Evolutionary conservation across 2,797 vertebrate species (phyloP).

Genomic region (Lacerta bilineata): DNA sequence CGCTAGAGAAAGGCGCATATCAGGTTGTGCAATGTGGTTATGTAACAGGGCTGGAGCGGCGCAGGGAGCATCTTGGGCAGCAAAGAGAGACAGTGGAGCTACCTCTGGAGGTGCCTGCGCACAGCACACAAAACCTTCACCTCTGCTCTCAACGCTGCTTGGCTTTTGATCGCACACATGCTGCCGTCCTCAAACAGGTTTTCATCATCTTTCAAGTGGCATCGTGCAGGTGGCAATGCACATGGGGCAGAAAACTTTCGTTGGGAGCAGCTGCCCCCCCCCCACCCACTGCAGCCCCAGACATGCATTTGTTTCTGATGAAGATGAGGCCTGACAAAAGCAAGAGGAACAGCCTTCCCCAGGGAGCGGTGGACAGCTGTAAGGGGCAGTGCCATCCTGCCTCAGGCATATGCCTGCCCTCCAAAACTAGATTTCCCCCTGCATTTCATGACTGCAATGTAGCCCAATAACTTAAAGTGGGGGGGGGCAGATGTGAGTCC

Average conservation of each 20-base stretch:
- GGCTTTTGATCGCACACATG: neutral
- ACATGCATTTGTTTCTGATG: neutral
- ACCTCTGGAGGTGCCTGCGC: neutral
- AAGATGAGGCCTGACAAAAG: slow-evolving; percentile 11
- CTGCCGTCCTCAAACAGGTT: neutral
- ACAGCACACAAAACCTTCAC: accelerated
- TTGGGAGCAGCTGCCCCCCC: neutral
- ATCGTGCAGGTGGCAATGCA: too few relatives aligned
- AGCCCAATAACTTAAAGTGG: neutral
- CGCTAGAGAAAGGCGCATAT: slow-evolving; percentile 32
- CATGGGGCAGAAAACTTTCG: neutral
- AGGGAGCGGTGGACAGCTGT: slow-evolving; percentile 3
- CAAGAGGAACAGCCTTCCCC: neutral
- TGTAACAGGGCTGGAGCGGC: slow-evolving; percentile 41
- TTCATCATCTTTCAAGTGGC: neutral
- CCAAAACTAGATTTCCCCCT: neutral
- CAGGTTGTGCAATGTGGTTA: slow-evolving; percentile 60
- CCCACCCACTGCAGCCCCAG: too few relatives aligned
- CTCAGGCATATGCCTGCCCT: neutral
- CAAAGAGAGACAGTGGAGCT: neutral
- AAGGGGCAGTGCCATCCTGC: neutral
- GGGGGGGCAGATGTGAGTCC: neutral
- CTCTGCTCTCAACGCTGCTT: neutral
- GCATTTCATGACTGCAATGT: neutral
- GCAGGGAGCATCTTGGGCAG: neutral